Conservation (phyloP, 2,888 invertebrate genomes). For the Polyommatus icarus region DNA sequence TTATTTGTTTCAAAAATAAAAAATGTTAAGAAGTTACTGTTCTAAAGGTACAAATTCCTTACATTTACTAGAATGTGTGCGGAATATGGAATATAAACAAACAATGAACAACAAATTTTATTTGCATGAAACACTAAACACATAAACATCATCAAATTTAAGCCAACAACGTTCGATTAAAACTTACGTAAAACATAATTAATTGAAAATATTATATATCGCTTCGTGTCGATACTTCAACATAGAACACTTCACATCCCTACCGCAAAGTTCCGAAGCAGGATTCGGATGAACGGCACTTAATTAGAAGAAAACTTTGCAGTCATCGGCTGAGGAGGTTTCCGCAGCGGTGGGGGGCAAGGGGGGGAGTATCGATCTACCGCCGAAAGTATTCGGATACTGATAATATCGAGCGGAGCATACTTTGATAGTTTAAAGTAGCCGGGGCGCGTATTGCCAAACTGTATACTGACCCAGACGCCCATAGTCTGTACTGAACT, state of each 20-base stretch:
- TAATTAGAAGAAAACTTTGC: constrained; percentile 58
- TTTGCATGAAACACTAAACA: neutral
- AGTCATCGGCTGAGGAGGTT: constrained; percentile 43
- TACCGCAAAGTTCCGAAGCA: constrained; percentile 29
- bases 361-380: constrained; percentile 37
- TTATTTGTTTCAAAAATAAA: neutral
- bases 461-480: too few species aligned
- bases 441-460: too few species aligned
- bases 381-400: constrained; percentile 26
- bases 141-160: neutral
- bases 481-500: too few species aligned
- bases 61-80: neutral
- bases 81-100: neutral
- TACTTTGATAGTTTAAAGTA: constrained; percentile 15
- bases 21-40: neutral
- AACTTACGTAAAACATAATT: neutral
- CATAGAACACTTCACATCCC: constrained; percentile 10
- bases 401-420: neutral
- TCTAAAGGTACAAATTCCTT: neutral
- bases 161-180: neutral
- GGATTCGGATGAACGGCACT: constrained; percentile 45
- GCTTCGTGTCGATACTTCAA: neutral
- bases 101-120: neutral
- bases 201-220: neutral
- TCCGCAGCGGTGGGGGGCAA: constrained; percentile 35